These are phyloP conservation scores for Oxyteleia sp. DNA, from an alignment of 2,888 invertebrate species.

Conservation along the genomic window DNA sequence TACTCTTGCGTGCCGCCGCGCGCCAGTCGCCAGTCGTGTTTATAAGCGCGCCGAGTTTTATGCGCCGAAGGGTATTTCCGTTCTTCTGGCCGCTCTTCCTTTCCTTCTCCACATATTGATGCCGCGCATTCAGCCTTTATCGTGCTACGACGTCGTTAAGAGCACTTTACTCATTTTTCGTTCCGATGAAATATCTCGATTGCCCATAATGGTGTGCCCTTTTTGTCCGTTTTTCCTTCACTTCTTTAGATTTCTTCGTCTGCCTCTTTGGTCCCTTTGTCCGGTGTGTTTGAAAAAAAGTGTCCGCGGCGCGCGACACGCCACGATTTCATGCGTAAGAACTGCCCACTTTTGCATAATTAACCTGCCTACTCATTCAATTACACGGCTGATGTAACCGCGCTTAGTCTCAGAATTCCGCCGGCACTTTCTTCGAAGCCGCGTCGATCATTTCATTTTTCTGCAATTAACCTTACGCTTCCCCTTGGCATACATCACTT, in stretches of 20 bases:
- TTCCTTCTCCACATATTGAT: slow-evolving; percentile 59
- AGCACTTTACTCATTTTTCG: slow-evolving; percentile 74
- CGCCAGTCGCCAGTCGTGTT: slow-evolving; percentile 75
- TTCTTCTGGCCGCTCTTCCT: slow-evolving; percentile 60
- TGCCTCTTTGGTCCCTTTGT: not conserved
- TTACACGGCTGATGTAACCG: too few species aligned
- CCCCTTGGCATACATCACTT: too few species aligned
- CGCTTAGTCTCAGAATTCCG: too few species aligned
- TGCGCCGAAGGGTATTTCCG: slow-evolving; percentile 75
- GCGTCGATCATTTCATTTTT: too few species aligned
- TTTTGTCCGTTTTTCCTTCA: slow-evolving; percentile 28
- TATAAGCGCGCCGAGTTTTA: slow-evolving; percentile 80
- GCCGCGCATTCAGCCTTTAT: slow-evolving; percentile 67
- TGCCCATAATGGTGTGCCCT: slow-evolving; percentile 55
- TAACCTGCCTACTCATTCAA: slow-evolving; percentile 43
- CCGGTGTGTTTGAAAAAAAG: not conserved
- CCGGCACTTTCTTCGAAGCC: too few species aligned
- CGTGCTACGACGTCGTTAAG: slow-evolving; percentile 73
- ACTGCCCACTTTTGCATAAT: slow-evolving; percentile 21
- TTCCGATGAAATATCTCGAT: slow-evolving; percentile 68
- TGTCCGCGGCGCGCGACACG: slow-evolving; percentile 11
- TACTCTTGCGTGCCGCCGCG: slow-evolving; percentile 79
- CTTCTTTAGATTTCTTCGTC: slow-evolving; percentile 10
- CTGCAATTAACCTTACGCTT: too few species aligned
- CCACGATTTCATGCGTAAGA: slow-evolving; percentile 1